Evolutionary conservation across 1,140 invertebrate genomes (phyloP).

Genomic region (Meteorus sp.): DNA sequence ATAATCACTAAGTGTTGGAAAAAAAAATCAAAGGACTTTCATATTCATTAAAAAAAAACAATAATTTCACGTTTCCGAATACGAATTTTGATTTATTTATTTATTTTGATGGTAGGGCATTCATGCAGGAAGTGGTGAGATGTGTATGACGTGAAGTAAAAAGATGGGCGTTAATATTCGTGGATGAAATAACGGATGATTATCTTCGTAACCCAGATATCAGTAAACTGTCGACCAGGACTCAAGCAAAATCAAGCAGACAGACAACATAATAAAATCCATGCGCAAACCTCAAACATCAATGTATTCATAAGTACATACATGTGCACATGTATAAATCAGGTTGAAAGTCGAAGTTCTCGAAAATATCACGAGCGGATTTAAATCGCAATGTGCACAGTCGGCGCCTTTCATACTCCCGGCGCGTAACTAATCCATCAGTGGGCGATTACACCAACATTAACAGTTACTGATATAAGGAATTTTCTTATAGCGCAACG

Average conservation of each 20-base stretch:
- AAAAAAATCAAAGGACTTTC: too few relatives aligned
- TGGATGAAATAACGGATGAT: conserved; percentile 36
- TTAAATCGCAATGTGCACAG: background rate
- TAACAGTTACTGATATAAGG: conserved; percentile 42
- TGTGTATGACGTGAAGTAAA: conserved; percentile 10
- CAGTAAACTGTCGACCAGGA: background rate
- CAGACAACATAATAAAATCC: too few relatives aligned
- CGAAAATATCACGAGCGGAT: background rate
- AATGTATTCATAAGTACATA: too few relatives aligned
- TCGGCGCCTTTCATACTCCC: conserved; percentile 29
- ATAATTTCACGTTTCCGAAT: too few relatives aligned
- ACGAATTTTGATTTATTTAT: too few relatives aligned
- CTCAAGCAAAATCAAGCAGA: too few relatives aligned
- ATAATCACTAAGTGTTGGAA: too few relatives aligned
- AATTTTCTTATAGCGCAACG: conserved; percentile 36
- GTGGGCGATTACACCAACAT: conserved; percentile 36
- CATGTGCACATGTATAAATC: background rate
- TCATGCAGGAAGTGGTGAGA: too few relatives aligned
- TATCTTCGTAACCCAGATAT: conserved; percentile 34
- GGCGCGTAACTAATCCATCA: conserved; percentile 41
- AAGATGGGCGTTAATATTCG: conserved; percentile 27
- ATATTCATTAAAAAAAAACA: too few relatives aligned
- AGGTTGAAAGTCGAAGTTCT: conserved; percentile 1
- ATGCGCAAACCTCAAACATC: too few relatives aligned
- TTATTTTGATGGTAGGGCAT: too few relatives aligned